phyloP scores from a whole-genome alignment of 2,888 invertebrate genomes.

The Sarcophaga variegata region DNA sequence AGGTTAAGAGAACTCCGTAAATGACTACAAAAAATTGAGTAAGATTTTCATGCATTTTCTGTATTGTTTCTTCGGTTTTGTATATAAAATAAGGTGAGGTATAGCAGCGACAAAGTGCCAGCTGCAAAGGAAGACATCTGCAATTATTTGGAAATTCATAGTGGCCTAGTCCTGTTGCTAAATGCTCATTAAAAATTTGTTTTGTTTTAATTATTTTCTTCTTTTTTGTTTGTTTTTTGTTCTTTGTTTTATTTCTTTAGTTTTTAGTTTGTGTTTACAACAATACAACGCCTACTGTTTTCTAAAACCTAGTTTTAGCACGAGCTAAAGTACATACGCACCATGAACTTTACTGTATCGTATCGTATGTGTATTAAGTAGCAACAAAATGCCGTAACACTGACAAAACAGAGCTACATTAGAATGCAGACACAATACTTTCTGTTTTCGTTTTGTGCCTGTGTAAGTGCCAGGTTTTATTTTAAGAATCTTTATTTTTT shows the following conservation, averaged over 20 bases:
- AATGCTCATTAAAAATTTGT: slow-evolving; percentile 8
- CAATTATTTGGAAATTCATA: slow-evolving; percentile 55
- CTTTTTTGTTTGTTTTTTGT: slow-evolving; percentile 6
- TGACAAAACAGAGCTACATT: neutral
- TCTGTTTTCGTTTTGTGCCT: slow-evolving; percentile 20
- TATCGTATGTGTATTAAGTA: neutral
- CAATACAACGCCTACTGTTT: slow-evolving; percentile 59
- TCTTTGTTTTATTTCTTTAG: slow-evolving; percentile 54
- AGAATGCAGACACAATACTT: slow-evolving; percentile 20
- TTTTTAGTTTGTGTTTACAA: slow-evolving; percentile 45
- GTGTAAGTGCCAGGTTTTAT: neutral
- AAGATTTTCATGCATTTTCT: neutral
- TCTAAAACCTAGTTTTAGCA: slow-evolving; percentile 50
- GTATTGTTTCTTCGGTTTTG: neutral
- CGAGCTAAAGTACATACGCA: slow-evolving; percentile 56
- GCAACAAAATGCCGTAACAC: neutral
- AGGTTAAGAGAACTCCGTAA: neutral
- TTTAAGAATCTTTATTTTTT: slow-evolving; percentile 37
- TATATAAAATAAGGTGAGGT: neutral
- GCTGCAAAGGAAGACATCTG: slow-evolving; percentile 60
- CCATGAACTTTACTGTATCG: neutral
- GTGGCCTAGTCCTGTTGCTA: slow-evolving; percentile 52
- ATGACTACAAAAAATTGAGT: slow-evolving; percentile 43
- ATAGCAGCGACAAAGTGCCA: slow-evolving; percentile 8
- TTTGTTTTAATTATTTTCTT: slow-evolving; percentile 39